These are phyloP conservation scores for Teleiodes luculella DNA, from an alignment of 2,888 invertebrate species.

Conservation along the genomic window DNA sequence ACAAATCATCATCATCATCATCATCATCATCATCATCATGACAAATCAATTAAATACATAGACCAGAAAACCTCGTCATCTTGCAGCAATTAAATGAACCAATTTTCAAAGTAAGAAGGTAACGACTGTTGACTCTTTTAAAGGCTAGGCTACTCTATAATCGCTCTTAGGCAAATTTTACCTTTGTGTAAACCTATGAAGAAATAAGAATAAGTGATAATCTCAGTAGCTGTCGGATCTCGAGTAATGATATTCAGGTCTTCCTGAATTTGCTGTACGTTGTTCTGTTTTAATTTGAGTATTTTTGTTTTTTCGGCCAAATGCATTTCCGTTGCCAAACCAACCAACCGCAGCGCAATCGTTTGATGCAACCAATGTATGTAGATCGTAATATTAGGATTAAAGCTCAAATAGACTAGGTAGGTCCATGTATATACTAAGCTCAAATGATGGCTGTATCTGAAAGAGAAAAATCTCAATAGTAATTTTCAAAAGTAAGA, in stretches of 20 bases:
- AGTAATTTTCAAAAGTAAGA: too few species aligned
- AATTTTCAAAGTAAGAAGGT: too few species aligned
- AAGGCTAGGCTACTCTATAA: too few species aligned
- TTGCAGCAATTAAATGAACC: too few species aligned
- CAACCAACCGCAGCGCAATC: conserved; percentile 88
- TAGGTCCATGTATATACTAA: conserved; percentile 88
- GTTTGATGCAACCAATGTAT: conserved; percentile 89
- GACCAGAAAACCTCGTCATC: too few species aligned
- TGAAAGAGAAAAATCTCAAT: conserved; percentile 57
- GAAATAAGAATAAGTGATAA: conserved; percentile 87
- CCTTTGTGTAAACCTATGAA: conserved; percentile 93
- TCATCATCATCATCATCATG: too few species aligned
- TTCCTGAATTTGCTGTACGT: not conserved
- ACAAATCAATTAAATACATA: too few species aligned
- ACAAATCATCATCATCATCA: too few species aligned
- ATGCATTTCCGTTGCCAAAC: conserved; percentile 87
- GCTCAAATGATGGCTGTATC: conserved; percentile 83
- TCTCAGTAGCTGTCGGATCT: conserved; percentile 77
- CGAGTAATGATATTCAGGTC: conserved; percentile 27
- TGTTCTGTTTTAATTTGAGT: conserved; percentile 17
- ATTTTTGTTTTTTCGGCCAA: conserved; percentile 11
- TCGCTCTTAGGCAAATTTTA: too few species aligned
- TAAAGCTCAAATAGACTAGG: conserved; percentile 85
- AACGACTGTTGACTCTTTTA: too few species aligned
- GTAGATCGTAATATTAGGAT: conserved; percentile 81